Conservation (phyloP, 2,888 invertebrate genomes). For the Drosophila paranaensis region DNA sequence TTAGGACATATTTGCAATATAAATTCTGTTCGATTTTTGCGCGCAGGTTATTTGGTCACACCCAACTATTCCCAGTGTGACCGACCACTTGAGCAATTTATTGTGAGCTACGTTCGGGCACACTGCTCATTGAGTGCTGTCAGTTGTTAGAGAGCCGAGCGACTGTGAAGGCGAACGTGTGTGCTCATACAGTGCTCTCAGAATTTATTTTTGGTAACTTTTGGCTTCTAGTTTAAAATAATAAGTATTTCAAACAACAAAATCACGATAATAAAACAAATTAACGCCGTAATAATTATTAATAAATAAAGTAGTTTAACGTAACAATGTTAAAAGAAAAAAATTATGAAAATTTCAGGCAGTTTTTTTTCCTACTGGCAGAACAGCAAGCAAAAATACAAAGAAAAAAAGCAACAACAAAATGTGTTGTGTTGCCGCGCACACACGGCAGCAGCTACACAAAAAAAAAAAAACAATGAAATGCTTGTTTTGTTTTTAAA, state of each 20-base stretch:
- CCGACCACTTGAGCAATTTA: constrained; percentile 8
- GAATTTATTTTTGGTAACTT: constrained; percentile 77
- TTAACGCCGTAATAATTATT: constrained; percentile 54
- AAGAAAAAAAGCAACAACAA: constrained; percentile 27
- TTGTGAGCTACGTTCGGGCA: constrained; percentile 37
- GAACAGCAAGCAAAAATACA: constrained; percentile 50
- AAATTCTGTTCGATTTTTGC: constrained; percentile 33
- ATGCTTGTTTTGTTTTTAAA: constrained; percentile 37
- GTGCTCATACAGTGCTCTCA: constrained; percentile 76
- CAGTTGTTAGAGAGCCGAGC: constrained; percentile 67
- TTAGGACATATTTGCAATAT: constrained; percentile 19
- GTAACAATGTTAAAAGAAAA: constrained; percentile 44
- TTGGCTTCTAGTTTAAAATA: constrained; percentile 60
- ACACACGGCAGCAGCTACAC: constrained; percentile 41
- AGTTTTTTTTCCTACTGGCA: constrained; percentile 49
- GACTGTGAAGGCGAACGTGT: constrained; percentile 77
- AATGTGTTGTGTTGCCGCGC: constrained; percentile 49
- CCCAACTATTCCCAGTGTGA: constrained; percentile 24
- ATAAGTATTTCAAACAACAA: constrained; percentile 51
- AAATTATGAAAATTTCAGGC: constrained; percentile 62
- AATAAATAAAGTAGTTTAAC: constrained; percentile 46
- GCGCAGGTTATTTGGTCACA: constrained; percentile 35
- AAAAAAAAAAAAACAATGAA: constrained; percentile 38
- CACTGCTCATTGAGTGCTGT: constrained; percentile 43
- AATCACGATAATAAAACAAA: constrained; percentile 53